Base-by-base conservation (phyloP, 2,113 vertebrate species). In the Paramisgurnus dabryanus region DNA sequence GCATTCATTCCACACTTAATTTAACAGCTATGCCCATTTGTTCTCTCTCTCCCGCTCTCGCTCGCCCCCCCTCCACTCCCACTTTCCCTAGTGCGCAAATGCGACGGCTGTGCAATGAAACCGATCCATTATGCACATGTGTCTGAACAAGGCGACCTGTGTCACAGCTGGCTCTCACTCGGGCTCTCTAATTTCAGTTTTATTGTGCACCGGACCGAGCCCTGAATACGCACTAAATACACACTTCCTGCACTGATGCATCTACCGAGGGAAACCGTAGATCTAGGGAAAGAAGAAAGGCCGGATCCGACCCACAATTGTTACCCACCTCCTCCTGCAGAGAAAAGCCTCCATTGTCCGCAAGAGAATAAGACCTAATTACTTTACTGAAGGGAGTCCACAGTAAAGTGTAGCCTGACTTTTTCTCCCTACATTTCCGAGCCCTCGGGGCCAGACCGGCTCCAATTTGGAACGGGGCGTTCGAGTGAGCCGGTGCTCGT, bases 81-180 rank as follows among this genome's bases (percentile, higher is more conserved):
- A 27, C 12, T 11, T 45, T 49, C 22, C 53, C 60, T 10, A 17
- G 34, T 63, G 74, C 66, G 74, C 74, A 76, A 79, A 82, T 78
- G 74, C 47, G 45, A 80, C 76, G 73, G 87, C 85, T 67, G n/a
- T 83, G 74, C 80, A 83, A 88, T 87, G 82, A 85, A 88, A 90
- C 85, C 80, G 82, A 91, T 90, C 87, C 87, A 89, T 90, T 89
- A 90, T 90, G 87, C 82, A 90, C 86, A 87, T 89, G 89, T 83
- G 87, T 86, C 75, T 86, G 87, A 83, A 75, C 82, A 86, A 73
- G 83, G 77, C 72, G 83, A 89, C 79, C 84, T 70, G 72, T 58
- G 77, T 81, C 74, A 74, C 86, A 88, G 89, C 87, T 90, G 86
- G 83, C 89, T 81, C 81, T 50, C 80, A 40, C 61, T 66, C 80